Base-by-base conservation (phyloP, 2,888 invertebrate genomes). In the Hydroisotoma schaefferi region DNA sequence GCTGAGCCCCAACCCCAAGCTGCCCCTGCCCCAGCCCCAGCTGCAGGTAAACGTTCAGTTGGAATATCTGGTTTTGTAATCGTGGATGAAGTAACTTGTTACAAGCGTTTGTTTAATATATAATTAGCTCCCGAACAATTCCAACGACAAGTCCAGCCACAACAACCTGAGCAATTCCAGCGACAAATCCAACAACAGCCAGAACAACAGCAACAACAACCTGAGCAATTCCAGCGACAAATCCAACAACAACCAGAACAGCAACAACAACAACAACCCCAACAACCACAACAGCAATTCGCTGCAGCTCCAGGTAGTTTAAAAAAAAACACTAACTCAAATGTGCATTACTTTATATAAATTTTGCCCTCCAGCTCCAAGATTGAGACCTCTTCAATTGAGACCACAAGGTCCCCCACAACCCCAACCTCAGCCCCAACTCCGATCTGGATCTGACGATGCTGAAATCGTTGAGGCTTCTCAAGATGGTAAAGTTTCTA, bases 371-470 rank as follows among this genome's bases (percentile, higher is more conserved):
- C 10, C 27, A 44, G 47, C 22, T 49, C 49, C 49, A 49, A 12
- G 49, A 49, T 26, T 49, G 25, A 27, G 29, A 28, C 49, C 49
- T 18, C 49, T 49, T 18, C 49, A 49, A 49, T 49, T 49, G 49
- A 49, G 49, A 49, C 49, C 49, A 3, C 56, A 46, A 33, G 23
- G 18, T 12, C 44, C 46, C 18, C 57, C 40, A 55, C 55, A 61
- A 49, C 44, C 44, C 22, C 57, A 43, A 57, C 53, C 60, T 60
- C 22, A 74, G 74, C 51, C 74, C 75, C 20, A 78, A 76, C 60
- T 71, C 76, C 18, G 75, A 77, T n/a, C 75, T 76, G 67, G 61
- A 60, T 48, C 46, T 22, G 26, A 27, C 28, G 49, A 49, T 27
- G 49, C 49, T 28, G 49, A 49, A 49, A 49, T 49, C 12, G 26